Base-by-base conservation (phyloP, 2,113 vertebrate genomes). In the Deroptyus accipitrinus region DNA sequence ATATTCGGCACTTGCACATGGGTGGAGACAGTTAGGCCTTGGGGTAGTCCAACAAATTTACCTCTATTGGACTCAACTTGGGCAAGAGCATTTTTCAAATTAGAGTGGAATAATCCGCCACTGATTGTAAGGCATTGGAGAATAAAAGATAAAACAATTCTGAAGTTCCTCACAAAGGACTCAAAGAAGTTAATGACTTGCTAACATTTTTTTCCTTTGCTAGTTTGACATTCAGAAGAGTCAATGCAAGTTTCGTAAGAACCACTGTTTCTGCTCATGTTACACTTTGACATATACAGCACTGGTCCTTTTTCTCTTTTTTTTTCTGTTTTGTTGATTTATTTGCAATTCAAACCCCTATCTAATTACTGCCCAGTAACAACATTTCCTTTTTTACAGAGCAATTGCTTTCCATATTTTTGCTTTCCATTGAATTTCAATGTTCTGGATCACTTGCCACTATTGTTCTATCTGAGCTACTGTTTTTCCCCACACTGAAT, bases 321-420 rank as follows among this genome's bases (percentile, higher is more conserved):
- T 55, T 72, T 84, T n/a, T 70, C 81, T 52, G 41, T 90, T 92
- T 78, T 48, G 62, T 44, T 89, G 86, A 95, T 92, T 88, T 90
- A 86, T 95, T 95, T 96, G 94, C 92, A 95, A 88, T 96, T 94
- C 96, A 97, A 96, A 82, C 66, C 49, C 74, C 76, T 94, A 91
- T 92, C 95, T 96, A 95, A 96, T 96, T 94, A 95, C 81, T 94
- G 86, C 94, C 94, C 94, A 90, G 76, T 96, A 94, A 96, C 92
- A 96, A 88, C 91, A 92, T 97, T 93, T 94, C 83, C 74, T 72
- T 92, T 95, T 95, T 95, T 72, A 82, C 81, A 92, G 80, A 91
- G 93, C 86, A 94, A 92, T 94, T 96, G 93, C 88, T 95, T 96
- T 94, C 92, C 92, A 92, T 96, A 96, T 96, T 94, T 96, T 96